Conservation (phyloP, 2,113 vertebrate species). For the Chlorodrepanis virens region DNA sequence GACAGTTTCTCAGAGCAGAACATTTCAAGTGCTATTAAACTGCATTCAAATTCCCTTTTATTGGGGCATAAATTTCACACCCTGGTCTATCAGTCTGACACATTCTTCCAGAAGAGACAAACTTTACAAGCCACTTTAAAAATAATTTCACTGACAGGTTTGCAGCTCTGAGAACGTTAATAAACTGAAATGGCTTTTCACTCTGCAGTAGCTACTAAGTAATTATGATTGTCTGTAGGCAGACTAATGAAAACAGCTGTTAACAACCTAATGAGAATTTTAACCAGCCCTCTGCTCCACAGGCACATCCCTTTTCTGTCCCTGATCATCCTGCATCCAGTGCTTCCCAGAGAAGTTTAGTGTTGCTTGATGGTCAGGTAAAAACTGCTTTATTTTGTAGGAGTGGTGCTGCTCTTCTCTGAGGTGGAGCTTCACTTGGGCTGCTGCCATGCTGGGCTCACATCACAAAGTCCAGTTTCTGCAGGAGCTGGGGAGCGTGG, state of each 20-base stretch:
- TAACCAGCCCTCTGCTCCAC: neutral
- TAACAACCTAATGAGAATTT: neutral
- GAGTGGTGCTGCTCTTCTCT: neutral
- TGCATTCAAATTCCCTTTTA: neutral
- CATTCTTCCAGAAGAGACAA: accelerated
- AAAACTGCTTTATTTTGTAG: neutral
- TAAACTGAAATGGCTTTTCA: neutral
- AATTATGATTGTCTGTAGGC: neutral
- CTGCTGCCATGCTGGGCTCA: accelerated
- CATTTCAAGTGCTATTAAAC: neutral
- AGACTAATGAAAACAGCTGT: constrained; percentile 8
- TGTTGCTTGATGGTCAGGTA: neutral
- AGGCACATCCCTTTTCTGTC: neutral
- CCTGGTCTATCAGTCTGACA: neutral
- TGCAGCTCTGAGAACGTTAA: neutral
- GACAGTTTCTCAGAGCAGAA: neutral
- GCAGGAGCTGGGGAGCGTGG: neutral
- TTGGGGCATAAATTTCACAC: neutral
- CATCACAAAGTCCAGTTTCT: neutral
- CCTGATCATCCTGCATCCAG: neutral
- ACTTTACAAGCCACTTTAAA: neutral
- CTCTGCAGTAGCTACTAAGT: neutral
- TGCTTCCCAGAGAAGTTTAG: neutral
- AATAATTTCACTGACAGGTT: neutral
- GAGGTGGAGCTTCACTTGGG: accelerated